Evolutionary conservation across 1,140 invertebrate species (phyloP), one percentile per base, ranked within the genome.

Genomic region (Penaeus indicus): DNA sequence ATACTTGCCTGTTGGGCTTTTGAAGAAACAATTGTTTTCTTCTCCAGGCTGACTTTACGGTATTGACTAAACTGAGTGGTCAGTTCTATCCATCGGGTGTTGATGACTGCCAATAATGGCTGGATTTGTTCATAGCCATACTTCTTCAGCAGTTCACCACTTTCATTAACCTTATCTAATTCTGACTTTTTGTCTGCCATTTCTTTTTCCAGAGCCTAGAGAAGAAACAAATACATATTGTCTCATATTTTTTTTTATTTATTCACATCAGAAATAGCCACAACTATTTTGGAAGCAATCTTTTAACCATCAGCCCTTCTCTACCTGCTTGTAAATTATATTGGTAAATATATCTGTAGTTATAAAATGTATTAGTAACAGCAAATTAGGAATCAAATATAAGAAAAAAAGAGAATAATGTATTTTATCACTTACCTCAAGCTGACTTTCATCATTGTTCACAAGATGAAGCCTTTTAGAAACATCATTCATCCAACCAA

Each of bases 371-470:
- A 54, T 54, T 1, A 13, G 10, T 54, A 54, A 54, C 16, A 54
- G 11, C 54, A 54, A 54, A 54, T 54, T 16, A 54, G 5, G 16
- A 16, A 54, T 8, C 10, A 13, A 54, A 54, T 54, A 0, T 77
- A 54, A 67, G n/a, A 22, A 38, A 11, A 75, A 54, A 54, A 88
- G 22, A 27, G 62, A 84, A 75, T 90, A 72, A 19, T 72, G 7
- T 19, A 78, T 21, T 78, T 1, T 89, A 60, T 61, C 27, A 38
- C 75, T 85, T 32, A 85, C 75, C 77, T 42, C 84, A 2, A 94
- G 90, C 88, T 94, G 93, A 10, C 93, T 93, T 90, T 94, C 93
- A 87, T 94, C 94, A 92, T 94, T 94, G 84, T 94, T 94, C 0
- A 93, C 93, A 84, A 93, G 92, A 91, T 94, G 93, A n/a, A 94